Evolutionary conservation across 2,888 invertebrate species (phyloP).

Genomic region (Drosophila neutralis): DNA sequence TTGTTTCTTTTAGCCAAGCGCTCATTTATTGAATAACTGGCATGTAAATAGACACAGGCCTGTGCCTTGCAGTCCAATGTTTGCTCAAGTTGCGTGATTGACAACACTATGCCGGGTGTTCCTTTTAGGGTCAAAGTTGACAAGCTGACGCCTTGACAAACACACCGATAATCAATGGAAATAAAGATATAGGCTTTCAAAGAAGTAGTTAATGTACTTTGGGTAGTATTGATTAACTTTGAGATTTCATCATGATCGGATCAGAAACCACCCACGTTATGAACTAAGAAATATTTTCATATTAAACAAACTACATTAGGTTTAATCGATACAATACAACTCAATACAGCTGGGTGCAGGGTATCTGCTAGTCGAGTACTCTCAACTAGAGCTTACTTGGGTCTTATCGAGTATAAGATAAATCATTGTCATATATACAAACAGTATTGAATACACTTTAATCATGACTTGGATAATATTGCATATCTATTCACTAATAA

Average conservation of each 20-base stretch:
- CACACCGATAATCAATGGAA: not conserved
- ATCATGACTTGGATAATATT: not conserved
- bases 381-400: not conserved
- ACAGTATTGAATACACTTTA: not conserved
- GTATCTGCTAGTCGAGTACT: not conserved
- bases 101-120: not conserved
- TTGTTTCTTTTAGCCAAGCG: not conserved
- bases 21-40: not conserved
- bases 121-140: constrained; percentile 5
- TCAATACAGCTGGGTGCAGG: not conserved
- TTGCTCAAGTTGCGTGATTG: constrained; percentile 1
- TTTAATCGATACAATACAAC: not conserved
- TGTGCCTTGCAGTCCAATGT: not conserved
- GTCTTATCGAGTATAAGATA: not conserved
- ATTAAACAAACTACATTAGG: not conserved
- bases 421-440: not conserved
- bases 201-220: not conserved
- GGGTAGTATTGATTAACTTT: not conserved
- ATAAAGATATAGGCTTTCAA: not conserved
- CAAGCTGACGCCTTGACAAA: constrained; percentile 2
- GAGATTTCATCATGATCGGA: not conserved
- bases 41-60: not conserved
- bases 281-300: not conserved
- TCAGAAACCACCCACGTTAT: not conserved
- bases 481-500: not conserved